Evolutionary conservation across 2,888 invertebrate species (phyloP).

Genomic region (Charanyca ferruginea): DNA sequence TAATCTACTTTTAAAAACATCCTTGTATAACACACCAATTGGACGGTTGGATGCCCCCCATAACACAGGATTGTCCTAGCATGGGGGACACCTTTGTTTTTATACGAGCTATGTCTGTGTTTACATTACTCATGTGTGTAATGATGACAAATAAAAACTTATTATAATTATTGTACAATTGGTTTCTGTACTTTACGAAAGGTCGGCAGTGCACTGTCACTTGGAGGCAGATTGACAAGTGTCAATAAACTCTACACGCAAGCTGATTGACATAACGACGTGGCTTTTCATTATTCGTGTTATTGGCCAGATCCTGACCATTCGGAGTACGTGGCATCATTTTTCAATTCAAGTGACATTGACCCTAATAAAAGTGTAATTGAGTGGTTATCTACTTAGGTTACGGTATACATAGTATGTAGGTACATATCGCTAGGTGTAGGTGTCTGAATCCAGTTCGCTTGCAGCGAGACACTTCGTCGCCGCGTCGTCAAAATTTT

Average conservation of each 20-base stretch:
- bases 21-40: no score
- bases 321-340: slow-evolving; percentile 3
- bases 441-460: slow-evolving; percentile 28
- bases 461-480: slow-evolving; percentile 55
- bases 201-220: slow-evolving; percentile 62
- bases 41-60: no score
- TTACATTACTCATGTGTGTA: no score
- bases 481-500: slow-evolving; percentile 65
- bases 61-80: no score
- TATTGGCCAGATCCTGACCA: slow-evolving; percentile 20
- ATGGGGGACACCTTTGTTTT: no score
- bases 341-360: slow-evolving; percentile 29
- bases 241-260: slow-evolving; percentile 59
- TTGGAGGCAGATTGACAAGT: slow-evolving; percentile 54
- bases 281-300: slow-evolving; percentile 38
- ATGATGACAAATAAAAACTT: no score
- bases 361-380: slow-evolving; percentile 19
- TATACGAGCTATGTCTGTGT: no score
- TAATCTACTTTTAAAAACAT: no score
- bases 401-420: slow-evolving; percentile 18
- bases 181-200: slow-evolving; percentile 71
- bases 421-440: slow-evolving; percentile 37
- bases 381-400: slow-evolving; percentile 26
- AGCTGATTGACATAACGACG: slow-evolving; percentile 39
- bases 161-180: no score